A percentile compares a stretch with the other conserved stretches of the same genome.
Evolutionary conservation across 1,140 invertebrate genomes (phyloP).

Genomic region (Ceratina australensis): DNA sequence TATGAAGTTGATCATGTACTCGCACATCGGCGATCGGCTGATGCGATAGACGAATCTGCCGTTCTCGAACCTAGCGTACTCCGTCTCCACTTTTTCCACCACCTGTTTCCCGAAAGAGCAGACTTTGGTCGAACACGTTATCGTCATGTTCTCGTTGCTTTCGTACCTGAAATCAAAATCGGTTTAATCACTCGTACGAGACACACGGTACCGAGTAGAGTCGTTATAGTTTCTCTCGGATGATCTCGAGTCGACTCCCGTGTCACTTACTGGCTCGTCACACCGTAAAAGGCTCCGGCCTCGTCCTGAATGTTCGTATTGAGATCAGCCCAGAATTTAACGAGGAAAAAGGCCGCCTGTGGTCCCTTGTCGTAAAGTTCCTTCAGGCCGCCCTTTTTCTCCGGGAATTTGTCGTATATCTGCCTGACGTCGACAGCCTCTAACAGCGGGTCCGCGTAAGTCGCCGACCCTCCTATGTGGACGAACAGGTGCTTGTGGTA

Average conservation of each 20-base stretch:
- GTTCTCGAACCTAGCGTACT: constrained; percentile 97
- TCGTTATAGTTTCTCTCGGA: too few species aligned
- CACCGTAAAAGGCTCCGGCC: constrained; percentile 96
- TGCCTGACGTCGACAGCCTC: constrained; percentile 98
- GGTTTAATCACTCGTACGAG: too few species aligned
- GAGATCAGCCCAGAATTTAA: constrained; percentile 99
- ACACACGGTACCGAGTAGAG: too few species aligned
- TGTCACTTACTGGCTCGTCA: constrained; percentile 96
- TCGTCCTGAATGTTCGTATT: constrained; percentile 98
- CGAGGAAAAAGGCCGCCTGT: constrained; percentile 98
- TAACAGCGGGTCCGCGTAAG: constrained; percentile 95
- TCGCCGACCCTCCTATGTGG: constrained; percentile 95
- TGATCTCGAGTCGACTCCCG: too few species aligned
- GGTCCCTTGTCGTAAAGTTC: constrained; percentile 99
- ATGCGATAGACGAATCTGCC: constrained; percentile 98
- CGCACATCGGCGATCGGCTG: constrained; percentile 99
- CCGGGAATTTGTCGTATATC: constrained; percentile 99
- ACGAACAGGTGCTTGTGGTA: constrained; percentile 98
- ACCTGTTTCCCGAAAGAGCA: constrained; percentile 99
- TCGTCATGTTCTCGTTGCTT: constrained; percentile 98
- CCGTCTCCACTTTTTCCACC: constrained; percentile 99
- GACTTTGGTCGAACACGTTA: constrained; percentile 99
- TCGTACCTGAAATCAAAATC: constrained; percentile 87
- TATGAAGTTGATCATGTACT: constrained; percentile 99
- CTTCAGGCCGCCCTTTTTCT: constrained; percentile 98